phyloP scores from a whole-genome alignment of 2,797 vertebrate species.

The Staurois parvus region DNA sequence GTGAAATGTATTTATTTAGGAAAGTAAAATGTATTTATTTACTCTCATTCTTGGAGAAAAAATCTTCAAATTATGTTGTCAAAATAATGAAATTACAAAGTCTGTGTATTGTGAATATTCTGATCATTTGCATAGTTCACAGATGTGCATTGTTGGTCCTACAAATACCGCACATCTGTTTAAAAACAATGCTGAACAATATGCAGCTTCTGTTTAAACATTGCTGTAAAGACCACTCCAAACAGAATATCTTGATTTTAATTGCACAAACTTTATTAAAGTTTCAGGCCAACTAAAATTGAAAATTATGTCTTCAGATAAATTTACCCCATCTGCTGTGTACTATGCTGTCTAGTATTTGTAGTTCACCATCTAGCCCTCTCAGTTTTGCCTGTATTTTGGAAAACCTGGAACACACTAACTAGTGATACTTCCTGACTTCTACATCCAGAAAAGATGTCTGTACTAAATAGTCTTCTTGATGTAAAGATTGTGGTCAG shows the following conservation, averaged over 20 bases:
- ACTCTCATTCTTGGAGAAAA: neutral
- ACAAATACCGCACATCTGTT: constrained; percentile 8
- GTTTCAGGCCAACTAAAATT: neutral
- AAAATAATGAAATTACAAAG: constrained; percentile 7
- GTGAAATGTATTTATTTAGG: neutral
- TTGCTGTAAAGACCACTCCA: neutral
- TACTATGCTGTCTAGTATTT: neutral
- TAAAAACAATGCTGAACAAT: constrained; percentile 28
- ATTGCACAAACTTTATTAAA: neutral
- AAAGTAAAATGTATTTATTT: constrained; percentile 1
- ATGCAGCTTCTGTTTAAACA: neutral
- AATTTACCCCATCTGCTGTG: neutral
- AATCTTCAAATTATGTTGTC: constrained; percentile 2
- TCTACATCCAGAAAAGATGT: too few species aligned
- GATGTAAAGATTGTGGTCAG: too few species aligned
- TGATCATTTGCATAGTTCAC: neutral
- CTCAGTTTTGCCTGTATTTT: too few species aligned
- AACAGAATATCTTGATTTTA: neutral
- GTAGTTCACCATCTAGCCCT: too few species aligned
- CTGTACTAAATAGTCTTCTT: too few species aligned
- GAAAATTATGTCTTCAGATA: neutral
- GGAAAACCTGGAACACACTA: too few species aligned
- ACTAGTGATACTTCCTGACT: too few species aligned
- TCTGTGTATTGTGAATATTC: neutral
- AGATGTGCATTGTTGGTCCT: constrained; percentile 1